Percentiles rank a stretch among this genome's conserved stretches.
These are phyloP conservation scores for Ptilodon capucinus DNA, from an alignment of 2,888 invertebrate species.

Conservation along the genomic window DNA sequence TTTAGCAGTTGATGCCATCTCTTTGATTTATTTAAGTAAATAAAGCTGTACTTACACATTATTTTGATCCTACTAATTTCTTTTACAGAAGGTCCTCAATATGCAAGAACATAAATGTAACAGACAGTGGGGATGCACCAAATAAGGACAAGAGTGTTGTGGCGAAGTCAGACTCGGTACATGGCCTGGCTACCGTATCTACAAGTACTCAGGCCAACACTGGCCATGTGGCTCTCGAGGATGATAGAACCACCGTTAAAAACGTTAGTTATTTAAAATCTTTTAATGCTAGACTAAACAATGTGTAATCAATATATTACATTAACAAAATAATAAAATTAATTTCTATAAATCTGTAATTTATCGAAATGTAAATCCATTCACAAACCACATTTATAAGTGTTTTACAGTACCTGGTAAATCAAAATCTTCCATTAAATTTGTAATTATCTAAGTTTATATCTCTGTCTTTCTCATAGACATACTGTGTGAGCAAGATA, in stretches of 20 bases:
- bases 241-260: conserved; percentile 66
- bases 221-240: conserved; percentile 42
- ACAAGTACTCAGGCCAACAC: conserved; percentile 16
- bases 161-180: conserved; percentile 36
- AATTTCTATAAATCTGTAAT: too few species aligned
- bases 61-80: background rate
- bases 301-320: too few species aligned
- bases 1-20: too few species aligned
- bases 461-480: too few species aligned
- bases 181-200: conserved; percentile 12
- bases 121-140: conserved; percentile 44
- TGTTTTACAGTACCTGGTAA: too few species aligned
- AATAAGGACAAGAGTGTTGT: conserved; percentile 45
- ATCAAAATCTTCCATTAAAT: too few species aligned
- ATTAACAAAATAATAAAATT: too few species aligned
- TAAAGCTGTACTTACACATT: background rate
- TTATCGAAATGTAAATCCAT: too few species aligned
- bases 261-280: conserved; percentile 52
- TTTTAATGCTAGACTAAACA: too few species aligned
- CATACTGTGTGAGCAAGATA: too few species aligned
- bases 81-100: conserved; percentile 63
- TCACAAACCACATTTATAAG: too few species aligned
- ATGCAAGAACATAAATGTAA: conserved; percentile 59
- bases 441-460: too few species aligned
- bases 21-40: background rate